Conservation (phyloP, 2,888 invertebrate genomes). For the Rhingia rostrata region DNA sequence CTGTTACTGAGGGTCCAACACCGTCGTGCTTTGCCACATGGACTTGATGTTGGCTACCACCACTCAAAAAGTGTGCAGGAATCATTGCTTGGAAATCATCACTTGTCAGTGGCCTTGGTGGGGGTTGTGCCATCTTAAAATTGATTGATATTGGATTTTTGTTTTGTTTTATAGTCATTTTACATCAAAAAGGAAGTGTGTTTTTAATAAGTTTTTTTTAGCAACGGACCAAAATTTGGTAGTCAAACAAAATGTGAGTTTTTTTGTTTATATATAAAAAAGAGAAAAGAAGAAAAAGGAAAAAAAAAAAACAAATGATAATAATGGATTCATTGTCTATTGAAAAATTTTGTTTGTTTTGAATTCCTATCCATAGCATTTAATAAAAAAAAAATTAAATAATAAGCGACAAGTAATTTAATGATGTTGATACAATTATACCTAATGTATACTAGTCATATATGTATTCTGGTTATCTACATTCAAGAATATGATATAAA, state of each 20-base stretch:
- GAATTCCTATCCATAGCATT: constrained; percentile 48
- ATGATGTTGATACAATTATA: constrained; percentile 15
- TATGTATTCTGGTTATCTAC: constrained; percentile 48
- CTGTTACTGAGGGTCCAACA: constrained; percentile 86
- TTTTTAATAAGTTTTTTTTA: constrained; percentile 71
- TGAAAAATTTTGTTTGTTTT: constrained; percentile 31
- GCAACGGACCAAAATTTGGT: constrained; percentile 63
- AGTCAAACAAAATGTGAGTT: constrained; percentile 64
- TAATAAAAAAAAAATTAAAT: constrained; percentile 15
- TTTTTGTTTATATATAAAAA: constrained; percentile 60
- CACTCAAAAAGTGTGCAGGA: constrained; percentile 93
- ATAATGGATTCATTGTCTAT: constrained; percentile 51
- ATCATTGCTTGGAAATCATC: constrained; percentile 98
- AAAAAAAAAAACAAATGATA: constrained; percentile 71
- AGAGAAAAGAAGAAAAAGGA: constrained; percentile 75
- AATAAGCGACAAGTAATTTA: constrained; percentile 35
- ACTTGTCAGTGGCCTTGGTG: constrained; percentile 93
- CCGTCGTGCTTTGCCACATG: constrained; percentile 82
- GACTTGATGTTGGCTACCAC: constrained; percentile 88
- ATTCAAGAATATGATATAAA: constrained; percentile 26
- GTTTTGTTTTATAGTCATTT: constrained; percentile 75
- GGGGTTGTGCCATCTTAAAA: constrained; percentile 77
- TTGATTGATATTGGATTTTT: constrained; percentile 73
- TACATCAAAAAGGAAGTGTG: constrained; percentile 68
- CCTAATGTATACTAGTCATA: constrained; percentile 25